Evolutionary conservation across 1,140 invertebrate genomes (phyloP).

Genomic region (Musca domestica): DNA sequence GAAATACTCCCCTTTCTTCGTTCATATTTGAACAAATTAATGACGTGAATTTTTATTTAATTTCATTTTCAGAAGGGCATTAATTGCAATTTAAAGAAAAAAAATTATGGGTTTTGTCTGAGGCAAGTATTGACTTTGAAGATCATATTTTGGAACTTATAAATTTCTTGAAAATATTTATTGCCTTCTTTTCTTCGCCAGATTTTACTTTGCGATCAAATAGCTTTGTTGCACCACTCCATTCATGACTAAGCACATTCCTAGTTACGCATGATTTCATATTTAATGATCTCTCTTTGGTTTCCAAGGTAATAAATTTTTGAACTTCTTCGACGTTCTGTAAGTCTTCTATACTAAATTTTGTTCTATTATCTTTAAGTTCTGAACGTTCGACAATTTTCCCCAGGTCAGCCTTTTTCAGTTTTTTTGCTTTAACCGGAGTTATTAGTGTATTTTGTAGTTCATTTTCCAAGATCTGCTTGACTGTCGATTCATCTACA

Average conservation of each 20-base stretch:
- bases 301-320: constrained; percentile 38
- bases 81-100: too few relatives aligned
- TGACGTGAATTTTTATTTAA: too few relatives aligned
- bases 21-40: too few relatives aligned
- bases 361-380: not conserved
- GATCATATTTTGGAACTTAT: constrained; percentile 38
- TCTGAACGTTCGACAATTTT: not conserved
- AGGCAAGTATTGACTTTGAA: too few relatives aligned
- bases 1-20: too few relatives aligned
- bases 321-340: constrained; percentile 35
- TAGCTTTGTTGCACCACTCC: constrained; percentile 38
- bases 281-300: constrained; percentile 31
- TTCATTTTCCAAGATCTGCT: not conserved
- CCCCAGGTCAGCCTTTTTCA: constrained; percentile 10
- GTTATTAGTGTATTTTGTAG: not conserved
- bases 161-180: constrained; percentile 50
- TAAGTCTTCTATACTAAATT: constrained; percentile 20
- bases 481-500: too few relatives aligned
- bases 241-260: constrained; percentile 40
- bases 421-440: not conserved
- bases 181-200: constrained; percentile 38
- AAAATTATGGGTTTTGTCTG: too few relatives aligned
- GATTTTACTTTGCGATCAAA: constrained; percentile 39
- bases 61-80: too few relatives aligned
- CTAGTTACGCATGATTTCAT: constrained; percentile 34